Percentiles rank a stretch among this genome's conserved stretches.
Evolutionary conservation across 2,797 vertebrate genomes (phyloP).

Genomic region (Tokudaia tokunoshimensis): DNA sequence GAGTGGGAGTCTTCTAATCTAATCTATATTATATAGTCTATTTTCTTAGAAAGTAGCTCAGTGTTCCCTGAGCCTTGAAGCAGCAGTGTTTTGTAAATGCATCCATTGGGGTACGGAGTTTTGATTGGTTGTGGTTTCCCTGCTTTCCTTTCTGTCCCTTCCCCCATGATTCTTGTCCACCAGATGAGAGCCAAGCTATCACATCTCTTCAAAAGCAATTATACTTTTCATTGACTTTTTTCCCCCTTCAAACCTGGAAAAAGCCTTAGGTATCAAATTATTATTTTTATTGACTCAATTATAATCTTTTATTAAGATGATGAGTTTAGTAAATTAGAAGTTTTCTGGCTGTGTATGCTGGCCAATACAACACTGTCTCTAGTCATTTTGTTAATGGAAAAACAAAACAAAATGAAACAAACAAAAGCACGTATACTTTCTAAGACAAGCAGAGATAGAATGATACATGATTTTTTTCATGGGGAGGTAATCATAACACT

Average conservation of each 20-base stretch:
- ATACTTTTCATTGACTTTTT: neutral
- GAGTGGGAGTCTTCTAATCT: neutral
- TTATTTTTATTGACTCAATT: conserved; percentile 46
- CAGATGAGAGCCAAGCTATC: neutral
- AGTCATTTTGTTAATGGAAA: conserved; percentile 59
- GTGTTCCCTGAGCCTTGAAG: neutral
- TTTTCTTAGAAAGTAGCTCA: neutral
- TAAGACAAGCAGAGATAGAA: neutral
- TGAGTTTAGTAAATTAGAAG: conserved; percentile 38
- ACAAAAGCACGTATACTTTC: neutral
- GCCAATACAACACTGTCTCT: conserved; percentile 13
- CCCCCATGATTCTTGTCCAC: neutral
- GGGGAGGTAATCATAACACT: neutral
- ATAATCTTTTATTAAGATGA: conserved; percentile 59
- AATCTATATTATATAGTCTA: neutral
- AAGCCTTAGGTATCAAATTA: neutral
- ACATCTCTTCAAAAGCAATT: neutral
- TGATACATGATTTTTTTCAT: neutral
- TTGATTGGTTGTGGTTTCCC: neutral
- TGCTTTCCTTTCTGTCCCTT: neutral
- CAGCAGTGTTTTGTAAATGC: too few relatives aligned
- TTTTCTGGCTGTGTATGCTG: conserved; percentile 40
- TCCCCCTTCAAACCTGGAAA: neutral
- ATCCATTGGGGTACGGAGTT: neutral
- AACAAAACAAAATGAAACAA: neutral